Conservation (phyloP, 2,888 invertebrate species). For the Acholoe squamosa region DNA sequence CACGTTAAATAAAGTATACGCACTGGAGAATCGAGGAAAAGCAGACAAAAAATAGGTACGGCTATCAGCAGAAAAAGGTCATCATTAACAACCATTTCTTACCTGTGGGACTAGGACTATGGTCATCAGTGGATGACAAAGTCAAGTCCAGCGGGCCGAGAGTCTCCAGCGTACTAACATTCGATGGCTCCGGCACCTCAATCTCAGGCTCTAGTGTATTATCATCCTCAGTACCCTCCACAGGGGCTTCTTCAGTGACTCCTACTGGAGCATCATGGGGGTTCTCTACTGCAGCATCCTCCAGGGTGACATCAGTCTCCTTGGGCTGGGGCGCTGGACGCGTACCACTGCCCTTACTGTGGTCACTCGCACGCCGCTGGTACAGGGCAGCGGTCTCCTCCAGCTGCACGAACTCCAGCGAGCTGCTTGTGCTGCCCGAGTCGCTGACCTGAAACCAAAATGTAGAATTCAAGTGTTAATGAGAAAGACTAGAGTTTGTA, state of each 20-base stretch:
- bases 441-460: slow-evolving; percentile 16
- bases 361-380: background rate
- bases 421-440: slow-evolving; percentile 38
- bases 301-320: background rate
- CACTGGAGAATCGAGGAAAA: no score
- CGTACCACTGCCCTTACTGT: background rate
- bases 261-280: background rate
- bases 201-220: background rate
- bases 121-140: background rate
- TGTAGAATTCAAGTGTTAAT: no score
- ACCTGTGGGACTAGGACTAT: background rate
- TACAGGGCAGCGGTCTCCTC: slow-evolving; percentile 49
- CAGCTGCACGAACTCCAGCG: slow-evolving; percentile 60
- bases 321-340: background rate
- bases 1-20: no score
- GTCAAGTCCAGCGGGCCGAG: background rate
- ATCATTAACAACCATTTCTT: background rate
- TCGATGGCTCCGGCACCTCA: background rate
- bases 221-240: background rate
- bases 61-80: no score
- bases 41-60: no score
- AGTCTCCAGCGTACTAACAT: background rate
- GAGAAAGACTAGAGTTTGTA: no score
- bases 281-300: background rate
- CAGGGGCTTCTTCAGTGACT: background rate